A percentile compares a stretch with the other conserved stretches of the same genome.
phyloP scores from a whole-genome alignment of 2,888 invertebrate species.

The Dioctria linearis region DNA sequence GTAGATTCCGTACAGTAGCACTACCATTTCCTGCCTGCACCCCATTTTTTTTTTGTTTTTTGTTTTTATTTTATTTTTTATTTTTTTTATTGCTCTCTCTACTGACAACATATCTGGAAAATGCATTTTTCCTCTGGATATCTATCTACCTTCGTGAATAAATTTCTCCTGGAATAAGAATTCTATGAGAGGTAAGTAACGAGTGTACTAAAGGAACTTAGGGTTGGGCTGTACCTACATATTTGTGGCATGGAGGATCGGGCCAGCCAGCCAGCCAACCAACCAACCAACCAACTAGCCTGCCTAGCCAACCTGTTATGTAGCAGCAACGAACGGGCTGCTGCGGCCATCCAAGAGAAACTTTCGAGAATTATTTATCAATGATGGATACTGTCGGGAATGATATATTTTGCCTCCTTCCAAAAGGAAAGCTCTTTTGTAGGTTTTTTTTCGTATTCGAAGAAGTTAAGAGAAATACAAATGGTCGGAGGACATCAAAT shows the following conservation, averaged over 20 bases:
- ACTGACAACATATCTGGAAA: slow-evolving; percentile 46
- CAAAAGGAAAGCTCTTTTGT: slow-evolving; percentile 39
- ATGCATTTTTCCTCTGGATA: slow-evolving; percentile 40
- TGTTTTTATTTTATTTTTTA: no score
- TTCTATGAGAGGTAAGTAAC: slow-evolving; percentile 34
- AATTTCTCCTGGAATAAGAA: slow-evolving; percentile 38
- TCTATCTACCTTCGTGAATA: slow-evolving; percentile 43
- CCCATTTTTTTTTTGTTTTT: not conserved
- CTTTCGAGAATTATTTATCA: slow-evolving; percentile 51
- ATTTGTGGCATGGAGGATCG: not conserved
- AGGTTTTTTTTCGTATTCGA: slow-evolving; percentile 30
- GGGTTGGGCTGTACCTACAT: not conserved
- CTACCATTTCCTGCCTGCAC: slow-evolving; percentile 35
- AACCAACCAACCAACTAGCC: not conserved
- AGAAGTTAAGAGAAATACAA: slow-evolving; percentile 21
- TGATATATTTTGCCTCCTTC: slow-evolving; percentile 43
- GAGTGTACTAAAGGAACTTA: slow-evolving; percentile 28
- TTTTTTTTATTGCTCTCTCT: not conserved
- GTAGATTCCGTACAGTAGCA: slow-evolving; percentile 2
- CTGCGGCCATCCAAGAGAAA: slow-evolving; percentile 39
- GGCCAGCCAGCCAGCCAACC: not conserved
- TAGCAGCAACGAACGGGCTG: not conserved
- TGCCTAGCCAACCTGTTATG: no score
- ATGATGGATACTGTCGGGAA: slow-evolving; percentile 49
- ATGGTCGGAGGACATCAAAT: slow-evolving; percentile 39